These are phyloP conservation scores for Chloropsis hardwickii DNA, from an alignment of 2,113 vertebrate genomes.

Conservation along the genomic window DNA sequence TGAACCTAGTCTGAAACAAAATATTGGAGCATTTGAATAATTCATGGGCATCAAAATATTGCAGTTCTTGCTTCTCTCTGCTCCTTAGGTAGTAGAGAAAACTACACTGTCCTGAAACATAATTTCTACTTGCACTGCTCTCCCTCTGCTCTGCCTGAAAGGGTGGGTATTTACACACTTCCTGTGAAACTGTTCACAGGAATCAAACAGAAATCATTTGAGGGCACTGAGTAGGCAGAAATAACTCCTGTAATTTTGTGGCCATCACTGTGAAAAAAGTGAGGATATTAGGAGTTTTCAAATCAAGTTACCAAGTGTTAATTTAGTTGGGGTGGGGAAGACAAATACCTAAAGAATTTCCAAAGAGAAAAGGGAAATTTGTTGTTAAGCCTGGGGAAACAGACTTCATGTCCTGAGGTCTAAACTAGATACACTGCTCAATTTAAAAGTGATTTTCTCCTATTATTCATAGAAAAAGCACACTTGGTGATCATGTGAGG, in stretches of 20 bases:
- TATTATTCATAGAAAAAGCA: background rate
- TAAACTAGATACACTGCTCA: background rate
- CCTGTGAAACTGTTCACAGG: background rate
- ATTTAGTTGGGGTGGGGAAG: fast-evolving
- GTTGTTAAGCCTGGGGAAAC: background rate
- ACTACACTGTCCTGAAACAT: background rate
- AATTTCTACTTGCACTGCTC: background rate
- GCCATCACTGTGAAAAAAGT: background rate
- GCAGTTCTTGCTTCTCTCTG: background rate
- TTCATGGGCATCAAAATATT: background rate
- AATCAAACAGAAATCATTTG: background rate
- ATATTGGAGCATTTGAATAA: background rate
- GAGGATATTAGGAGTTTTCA: background rate
- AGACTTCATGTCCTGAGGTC: background rate
- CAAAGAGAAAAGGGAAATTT: background rate
- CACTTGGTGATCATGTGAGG: background rate
- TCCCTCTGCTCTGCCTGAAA: background rate
- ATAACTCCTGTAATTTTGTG: background rate
- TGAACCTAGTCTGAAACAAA: background rate
- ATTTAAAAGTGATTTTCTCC: background rate
- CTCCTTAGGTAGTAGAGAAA: background rate
- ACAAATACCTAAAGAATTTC: background rate
- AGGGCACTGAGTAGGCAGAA: background rate
- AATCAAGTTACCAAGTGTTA: background rate
- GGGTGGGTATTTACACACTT: background rate